Percentiles rank a stretch among this genome's conserved stretches.
phyloP scores from a whole-genome alignment of 1,140 invertebrate genomes.

The Microplitis mediator region DNA sequence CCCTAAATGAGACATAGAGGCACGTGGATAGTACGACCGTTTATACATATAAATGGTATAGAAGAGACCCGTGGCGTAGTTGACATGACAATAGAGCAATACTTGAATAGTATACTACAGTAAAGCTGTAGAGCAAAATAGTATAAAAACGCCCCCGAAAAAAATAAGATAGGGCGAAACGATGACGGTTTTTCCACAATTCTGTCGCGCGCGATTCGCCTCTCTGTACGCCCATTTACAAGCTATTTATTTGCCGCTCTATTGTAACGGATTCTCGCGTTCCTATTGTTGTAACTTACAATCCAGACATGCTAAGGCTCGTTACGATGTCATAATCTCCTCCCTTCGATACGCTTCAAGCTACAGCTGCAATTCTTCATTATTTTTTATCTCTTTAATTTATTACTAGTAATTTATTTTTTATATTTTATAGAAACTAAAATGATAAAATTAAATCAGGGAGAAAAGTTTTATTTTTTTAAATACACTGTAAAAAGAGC shows the following conservation, averaged over 20 bases:
- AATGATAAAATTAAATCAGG: no score
- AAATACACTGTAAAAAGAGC: no score
- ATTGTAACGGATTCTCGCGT: slow-evolving; percentile 5
- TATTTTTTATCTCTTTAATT: background rate
- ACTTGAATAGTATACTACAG: background rate
- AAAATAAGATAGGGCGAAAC: background rate
- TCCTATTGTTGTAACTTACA: background rate
- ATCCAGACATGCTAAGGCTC: background rate
- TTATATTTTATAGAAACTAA: no score
- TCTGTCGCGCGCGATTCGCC: slow-evolving; percentile 5
- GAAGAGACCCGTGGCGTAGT: background rate
- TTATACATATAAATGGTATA: no score
- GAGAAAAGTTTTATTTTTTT: no score
- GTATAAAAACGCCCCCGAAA: background rate
- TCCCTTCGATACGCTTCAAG: slow-evolving; percentile 6
- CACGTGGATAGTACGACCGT: background rate
- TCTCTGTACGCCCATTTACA: slow-evolving; percentile 6
- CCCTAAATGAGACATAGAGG: slow-evolving; percentile 49
- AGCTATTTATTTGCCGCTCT: slow-evolving; percentile 1
- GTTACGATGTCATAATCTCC: slow-evolving; percentile 1
- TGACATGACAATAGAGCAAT: background rate
- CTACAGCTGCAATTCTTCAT: background rate
- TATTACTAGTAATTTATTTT: background rate
- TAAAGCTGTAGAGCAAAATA: no score
- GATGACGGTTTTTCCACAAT: slow-evolving; percentile 1